Evolutionary conservation across 2,797 vertebrate species (phyloP), one percentile per base, ranked within the genome.

Genomic region (Poecilia picta): DNA sequence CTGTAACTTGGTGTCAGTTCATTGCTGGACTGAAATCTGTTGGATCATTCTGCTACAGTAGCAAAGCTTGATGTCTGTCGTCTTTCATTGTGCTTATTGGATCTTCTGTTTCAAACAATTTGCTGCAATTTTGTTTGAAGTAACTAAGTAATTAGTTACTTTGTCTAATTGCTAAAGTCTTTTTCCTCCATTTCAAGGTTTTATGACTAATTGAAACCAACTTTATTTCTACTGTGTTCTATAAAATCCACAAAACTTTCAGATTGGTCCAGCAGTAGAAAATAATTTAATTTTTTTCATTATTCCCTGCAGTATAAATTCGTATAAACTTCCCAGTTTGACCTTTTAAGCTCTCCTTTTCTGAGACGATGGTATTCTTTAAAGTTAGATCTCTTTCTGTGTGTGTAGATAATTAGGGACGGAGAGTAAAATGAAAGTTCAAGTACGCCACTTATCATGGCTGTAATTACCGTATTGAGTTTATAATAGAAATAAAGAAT

Each of bases 401-500:
- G 13, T 0, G 43, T 55, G 73, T 18, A 41, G 80, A 83, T 41
- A n/a, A 43, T 31, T 25, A 25, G 18, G 70, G 36, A 64, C 36
- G 51, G 25, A 62, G 46, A 55, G 77, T 74, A 16, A 77, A 70
- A 79, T 36, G 71, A 73, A 77, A n/a, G 68, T 62, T 81, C 36
- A 66, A 55, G 53, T 31, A 46, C 8, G 6, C 46, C 78, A 72
- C 73, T 53, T 86, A 93, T 91, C 89, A 82, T 39, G 2, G 45
- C 79, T 78, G 75, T 87, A 90, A 93, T 94, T 92, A 91, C 87
- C 82, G 83, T 79, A 77, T 84, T 85, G 81, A 84, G 86, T 83
- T 87, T 91, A 86, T 93, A 85, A 91, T 87, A 88, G 87, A 83
- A 85, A 84, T 20, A 77, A 89, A 89, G 18, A 46, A 90, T 86